Evolutionary conservation across 2,888 invertebrate species (phyloP).

Genomic region (Nasonovia ribisnigri): DNA sequence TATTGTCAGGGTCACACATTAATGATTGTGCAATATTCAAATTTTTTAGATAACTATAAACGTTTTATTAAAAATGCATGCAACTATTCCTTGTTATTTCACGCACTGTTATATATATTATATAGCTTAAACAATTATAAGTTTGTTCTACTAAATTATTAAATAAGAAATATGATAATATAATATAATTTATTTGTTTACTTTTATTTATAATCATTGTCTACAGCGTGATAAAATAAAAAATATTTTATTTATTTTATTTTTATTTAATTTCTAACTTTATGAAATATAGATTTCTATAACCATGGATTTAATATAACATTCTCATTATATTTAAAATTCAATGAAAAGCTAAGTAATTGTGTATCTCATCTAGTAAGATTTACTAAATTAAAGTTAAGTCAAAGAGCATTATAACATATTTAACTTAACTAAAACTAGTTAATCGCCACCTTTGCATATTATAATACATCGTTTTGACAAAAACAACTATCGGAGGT

Average conservation of each 20-base stretch:
- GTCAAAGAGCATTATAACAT: background rate
- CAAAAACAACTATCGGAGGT: background rate
- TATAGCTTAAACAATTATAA: background rate
- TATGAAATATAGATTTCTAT: background rate
- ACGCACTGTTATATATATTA: background rate
- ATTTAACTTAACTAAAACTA: background rate
- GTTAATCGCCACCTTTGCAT: background rate
- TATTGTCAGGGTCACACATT: no score
- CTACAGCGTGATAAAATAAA: background rate
- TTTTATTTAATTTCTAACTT: background rate
- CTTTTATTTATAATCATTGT: background rate
- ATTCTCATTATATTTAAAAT: background rate
- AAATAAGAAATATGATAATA: background rate
- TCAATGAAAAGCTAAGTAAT: background rate
- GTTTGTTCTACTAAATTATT: background rate
- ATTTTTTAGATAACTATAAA: background rate
- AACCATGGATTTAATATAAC: background rate
- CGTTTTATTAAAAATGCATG: background rate
- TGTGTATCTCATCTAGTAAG: no score
- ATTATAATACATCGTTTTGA: background rate
- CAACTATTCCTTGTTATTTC: background rate
- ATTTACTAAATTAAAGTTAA: background rate
- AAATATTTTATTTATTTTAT: background rate
- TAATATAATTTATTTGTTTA: background rate
- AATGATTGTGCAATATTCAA: background rate